Evolutionary conservation across 2,113 vertebrate genomes (phyloP).

Genomic region (Pogonocichla stellata): DNA sequence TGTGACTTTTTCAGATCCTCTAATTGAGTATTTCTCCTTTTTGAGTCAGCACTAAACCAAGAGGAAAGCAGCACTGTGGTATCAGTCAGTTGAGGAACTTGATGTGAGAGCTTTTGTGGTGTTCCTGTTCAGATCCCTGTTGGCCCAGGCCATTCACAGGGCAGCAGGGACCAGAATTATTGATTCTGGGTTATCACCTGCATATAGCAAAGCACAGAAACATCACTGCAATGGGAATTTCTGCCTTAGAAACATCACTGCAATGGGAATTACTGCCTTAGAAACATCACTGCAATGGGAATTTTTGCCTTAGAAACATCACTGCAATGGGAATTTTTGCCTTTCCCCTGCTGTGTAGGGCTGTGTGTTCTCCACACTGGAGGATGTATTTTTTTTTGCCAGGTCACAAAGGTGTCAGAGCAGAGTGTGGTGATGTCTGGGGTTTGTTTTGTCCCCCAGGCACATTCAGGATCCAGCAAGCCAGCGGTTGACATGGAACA

Average conservation of each 20-base stretch:
- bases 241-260: background rate
- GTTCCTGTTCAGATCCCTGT: background rate
- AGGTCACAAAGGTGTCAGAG: background rate
- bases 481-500: slow-evolving; percentile 97
- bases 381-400: background rate
- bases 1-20: background rate
- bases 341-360: background rate
- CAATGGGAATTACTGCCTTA: accelerated
- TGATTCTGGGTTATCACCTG: background rate
- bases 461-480: slow-evolving; percentile 98
- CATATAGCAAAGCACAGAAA: accelerated
- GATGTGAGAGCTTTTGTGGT: background rate
- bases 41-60: background rate
- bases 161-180: background rate
- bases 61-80: background rate
- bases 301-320: background rate
- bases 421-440: accelerated
- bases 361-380: accelerated
- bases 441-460: slow-evolving; percentile 64
- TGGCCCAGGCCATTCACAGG: accelerated
- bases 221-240: background rate
- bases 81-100: background rate
- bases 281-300: background rate
- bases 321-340: background rate
- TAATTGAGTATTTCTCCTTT: background rate